These are phyloP conservation scores for Spermophilus dauricus DNA, from an alignment of 2,113 vertebrate genomes.

Conservation along the genomic window DNA sequence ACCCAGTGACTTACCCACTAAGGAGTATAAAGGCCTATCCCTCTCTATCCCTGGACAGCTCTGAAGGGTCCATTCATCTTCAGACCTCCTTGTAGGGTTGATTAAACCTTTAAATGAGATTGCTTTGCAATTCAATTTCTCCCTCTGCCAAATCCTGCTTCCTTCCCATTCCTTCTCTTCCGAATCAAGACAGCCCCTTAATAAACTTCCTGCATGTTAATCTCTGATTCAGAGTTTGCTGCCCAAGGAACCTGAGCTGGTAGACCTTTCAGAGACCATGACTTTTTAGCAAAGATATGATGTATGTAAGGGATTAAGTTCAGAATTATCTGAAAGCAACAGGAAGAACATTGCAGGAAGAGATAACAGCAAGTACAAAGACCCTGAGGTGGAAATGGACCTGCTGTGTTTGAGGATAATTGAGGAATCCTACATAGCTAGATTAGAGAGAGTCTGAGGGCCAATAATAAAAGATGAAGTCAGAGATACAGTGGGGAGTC, in stretches of 20 bases:
- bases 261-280: background rate
- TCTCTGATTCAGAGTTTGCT: background rate
- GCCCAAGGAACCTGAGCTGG: background rate
- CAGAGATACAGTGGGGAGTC: background rate
- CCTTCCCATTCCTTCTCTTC: background rate
- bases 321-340: background rate
- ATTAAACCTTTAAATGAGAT: background rate
- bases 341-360: background rate
- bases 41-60: background rate
- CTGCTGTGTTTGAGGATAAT: background rate
- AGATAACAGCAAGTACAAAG: background rate
- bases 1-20: background rate
- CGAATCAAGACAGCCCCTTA: background rate
- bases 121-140: background rate
- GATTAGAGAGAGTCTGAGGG: background rate
- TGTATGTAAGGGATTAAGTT: background rate
- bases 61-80: background rate
- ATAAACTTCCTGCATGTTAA: background rate
- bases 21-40: background rate
- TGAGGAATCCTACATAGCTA: background rate
- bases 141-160: background rate
- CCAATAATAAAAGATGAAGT: background rate
- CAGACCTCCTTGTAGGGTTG: background rate
- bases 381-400: background rate
- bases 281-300: constrained; percentile 15